Evolutionary conservation across 2,888 invertebrate species (phyloP).

Genomic region (Drosophila limbata): DNA sequence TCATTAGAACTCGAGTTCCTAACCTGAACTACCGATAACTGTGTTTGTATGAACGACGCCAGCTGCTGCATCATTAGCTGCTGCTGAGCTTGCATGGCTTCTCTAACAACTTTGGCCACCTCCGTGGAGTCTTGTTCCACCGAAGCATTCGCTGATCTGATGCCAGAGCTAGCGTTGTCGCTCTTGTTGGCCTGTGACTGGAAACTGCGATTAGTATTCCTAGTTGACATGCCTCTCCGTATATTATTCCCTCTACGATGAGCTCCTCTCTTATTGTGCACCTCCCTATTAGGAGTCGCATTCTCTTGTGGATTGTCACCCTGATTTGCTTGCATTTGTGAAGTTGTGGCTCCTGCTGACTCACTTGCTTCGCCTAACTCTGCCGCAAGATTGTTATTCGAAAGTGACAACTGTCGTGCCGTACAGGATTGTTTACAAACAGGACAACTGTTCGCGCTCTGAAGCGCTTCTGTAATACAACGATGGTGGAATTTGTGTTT

Average conservation of each 20-base stretch:
- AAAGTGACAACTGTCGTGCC: not conserved
- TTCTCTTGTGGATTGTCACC: not conserved
- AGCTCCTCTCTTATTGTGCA: not conserved
- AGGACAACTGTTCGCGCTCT: too few species aligned
- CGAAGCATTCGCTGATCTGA: not conserved
- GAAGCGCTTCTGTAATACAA: not conserved
- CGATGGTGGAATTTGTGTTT: not conserved
- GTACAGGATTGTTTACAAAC: too few species aligned
- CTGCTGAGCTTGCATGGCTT: not conserved
- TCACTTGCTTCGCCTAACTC: not conserved
- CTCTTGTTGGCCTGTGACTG: not conserved
- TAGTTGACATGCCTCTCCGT: not conserved
- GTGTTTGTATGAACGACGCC: not conserved
- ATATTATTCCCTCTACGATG: not conserved
- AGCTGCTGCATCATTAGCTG: not conserved
- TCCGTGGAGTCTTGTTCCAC: not conserved
- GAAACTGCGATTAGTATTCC: not conserved
- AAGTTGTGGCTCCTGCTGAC: not conserved
- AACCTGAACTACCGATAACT: not conserved
- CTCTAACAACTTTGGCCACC: not conserved
- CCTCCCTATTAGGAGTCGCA: not conserved
- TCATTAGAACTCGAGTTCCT: not conserved
- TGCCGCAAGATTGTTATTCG: not conserved
- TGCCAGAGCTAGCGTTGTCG: not conserved
- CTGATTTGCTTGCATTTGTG: not conserved